Conservation (phyloP, 2,797 vertebrate species). For the Sebastes cheni region DNA sequence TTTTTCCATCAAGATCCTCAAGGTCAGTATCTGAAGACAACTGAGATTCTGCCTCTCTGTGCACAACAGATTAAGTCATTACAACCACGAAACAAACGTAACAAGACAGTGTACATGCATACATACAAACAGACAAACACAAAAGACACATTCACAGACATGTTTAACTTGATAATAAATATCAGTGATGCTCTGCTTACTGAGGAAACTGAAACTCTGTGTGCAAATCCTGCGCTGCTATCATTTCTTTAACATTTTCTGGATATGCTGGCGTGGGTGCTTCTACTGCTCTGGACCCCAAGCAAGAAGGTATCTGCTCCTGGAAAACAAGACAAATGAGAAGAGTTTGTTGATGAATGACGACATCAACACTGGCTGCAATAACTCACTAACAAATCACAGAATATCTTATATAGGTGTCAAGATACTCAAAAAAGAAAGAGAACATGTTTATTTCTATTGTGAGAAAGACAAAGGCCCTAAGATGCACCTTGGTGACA, state of each 20-base stretch:
- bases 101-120: not conserved
- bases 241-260: slow-evolving; percentile 84
- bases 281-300: slow-evolving; percentile 42
- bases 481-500: not conserved
- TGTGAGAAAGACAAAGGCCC: not conserved
- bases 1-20: slow-evolving; percentile 92
- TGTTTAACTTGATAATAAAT: not conserved
- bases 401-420: not conserved
- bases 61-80: slow-evolving; percentile 37
- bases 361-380: not conserved
- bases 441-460: not conserved
- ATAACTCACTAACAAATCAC: not conserved
- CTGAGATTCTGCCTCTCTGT: slow-evolving; percentile 93
- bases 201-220: slow-evolving; percentile 78
- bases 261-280: slow-evolving; percentile 51
- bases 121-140: not conserved
- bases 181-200: slow-evolving; percentile 61
- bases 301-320: slow-evolving; percentile 15
- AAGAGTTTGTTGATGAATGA: not conserved
- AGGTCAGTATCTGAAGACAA: slow-evolving; percentile 95
- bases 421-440: not conserved
- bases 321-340: slow-evolving; percentile 18
- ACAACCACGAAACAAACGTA: not conserved
- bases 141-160: not conserved
- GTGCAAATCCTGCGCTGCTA: slow-evolving; percentile 82